Evolutionary conservation across 2,888 invertebrate genomes (phyloP).

Genomic region (Nyleta sp.): DNA sequence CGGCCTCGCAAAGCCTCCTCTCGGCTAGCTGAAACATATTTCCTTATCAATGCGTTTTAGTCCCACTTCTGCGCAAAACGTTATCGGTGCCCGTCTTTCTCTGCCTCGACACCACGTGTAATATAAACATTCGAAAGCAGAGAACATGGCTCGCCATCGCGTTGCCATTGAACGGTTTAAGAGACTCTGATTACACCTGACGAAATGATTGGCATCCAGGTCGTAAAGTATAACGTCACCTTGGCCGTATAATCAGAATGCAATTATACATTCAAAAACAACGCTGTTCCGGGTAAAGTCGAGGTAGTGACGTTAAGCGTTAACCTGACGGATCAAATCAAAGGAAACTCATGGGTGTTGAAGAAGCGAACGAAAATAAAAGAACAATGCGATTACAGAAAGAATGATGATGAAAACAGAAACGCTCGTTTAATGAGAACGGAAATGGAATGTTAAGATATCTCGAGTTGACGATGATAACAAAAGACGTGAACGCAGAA

Average conservation of each 20-base stretch:
- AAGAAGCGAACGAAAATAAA: conserved; percentile 11
- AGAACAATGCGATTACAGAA: background rate
- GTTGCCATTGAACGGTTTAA: conserved; percentile 43
- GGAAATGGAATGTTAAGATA: conserved; percentile 8
- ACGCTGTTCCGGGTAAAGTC: conserved; percentile 21
- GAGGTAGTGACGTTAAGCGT: conserved; percentile 42
- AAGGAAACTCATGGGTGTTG: conserved; percentile 12
- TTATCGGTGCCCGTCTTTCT: conserved; percentile 29
- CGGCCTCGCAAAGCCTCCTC: conserved; percentile 81
- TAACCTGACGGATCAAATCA: conserved; percentile 27
- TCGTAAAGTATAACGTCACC: conserved; percentile 22
- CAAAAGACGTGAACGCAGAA: conserved; percentile 18
- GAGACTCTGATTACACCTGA: conserved; percentile 38
- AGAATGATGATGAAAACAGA: conserved; percentile 2
- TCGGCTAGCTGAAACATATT: conserved; percentile 80
- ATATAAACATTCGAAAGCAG: conserved; percentile 1
- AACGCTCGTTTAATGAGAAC: background rate
- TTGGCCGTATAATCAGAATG: conserved; percentile 32
- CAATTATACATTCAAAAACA: conserved; percentile 52
- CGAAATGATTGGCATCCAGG: conserved; percentile 17
- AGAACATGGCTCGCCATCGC: background rate
- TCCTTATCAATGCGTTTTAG: conserved; percentile 69
- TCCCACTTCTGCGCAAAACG: conserved; percentile 50
- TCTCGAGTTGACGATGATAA: background rate
- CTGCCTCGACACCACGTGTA: conserved; percentile 33